Evolutionary conservation across 2,113 vertebrate species (phyloP), one percentile per base, ranked within the genome.

Genomic region (Varanus salvator): DNA sequence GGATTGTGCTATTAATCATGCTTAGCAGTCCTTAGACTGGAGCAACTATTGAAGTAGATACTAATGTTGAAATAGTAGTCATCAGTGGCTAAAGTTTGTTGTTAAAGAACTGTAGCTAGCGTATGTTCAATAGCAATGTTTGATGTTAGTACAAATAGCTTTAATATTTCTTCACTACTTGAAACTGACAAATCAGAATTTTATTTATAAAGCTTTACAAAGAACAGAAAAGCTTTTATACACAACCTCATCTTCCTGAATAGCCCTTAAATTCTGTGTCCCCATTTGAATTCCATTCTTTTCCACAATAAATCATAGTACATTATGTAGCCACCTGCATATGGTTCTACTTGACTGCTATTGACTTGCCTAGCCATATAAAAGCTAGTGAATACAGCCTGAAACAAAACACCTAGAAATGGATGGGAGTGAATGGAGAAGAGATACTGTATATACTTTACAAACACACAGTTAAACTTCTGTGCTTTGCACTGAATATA

Each of bases 211-310:
- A 75, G 54, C 23, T 12, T 29, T 77, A 68, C 15, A 15, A 74
- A 76, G 78, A 44, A 54, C 44, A 69, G 48, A 15, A 21, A 77
- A 9, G 72, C 64, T 69, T 90, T 82, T 84, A 87, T 38, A 76
- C 14, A 81, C 69, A 82, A 74, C 29, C 52, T 38, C 21, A 8
- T 50, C 60, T 69, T 85, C 80, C 14, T 83, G 80, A 84, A 90
- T 80, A 90, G 34, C 25, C 57, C 81, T 86, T 66, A 77, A 83
- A 38, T 66, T 50, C 85, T 78, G 11, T 57, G 72, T 50, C 48
- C 34, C 48, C 29, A 57, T 78, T 77, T 78, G 80, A 91, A 81
- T 84, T 84, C 80, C 72, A 84, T 91, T 91, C 80, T 87, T 60
- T 84, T 48, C 17, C 80, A 78, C 50, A 87, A 83, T 87, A 87